A percentile compares a stretch with the other conserved stretches of the same genome.
Conservation (phyloP, 2,113 vertebrate genomes). For the Suncus etruscus region DNA sequence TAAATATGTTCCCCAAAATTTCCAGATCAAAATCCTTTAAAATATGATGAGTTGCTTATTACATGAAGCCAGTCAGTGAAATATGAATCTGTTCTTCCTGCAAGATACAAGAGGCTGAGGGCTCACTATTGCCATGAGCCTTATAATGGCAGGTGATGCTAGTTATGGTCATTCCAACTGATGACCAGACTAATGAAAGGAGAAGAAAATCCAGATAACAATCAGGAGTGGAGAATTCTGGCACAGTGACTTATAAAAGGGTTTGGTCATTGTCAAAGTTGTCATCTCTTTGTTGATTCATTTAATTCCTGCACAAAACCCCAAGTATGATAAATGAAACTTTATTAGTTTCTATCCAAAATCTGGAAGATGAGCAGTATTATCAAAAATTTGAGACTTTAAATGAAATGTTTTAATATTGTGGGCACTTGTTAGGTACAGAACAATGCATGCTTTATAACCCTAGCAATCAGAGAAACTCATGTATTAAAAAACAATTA, state of each 20-base stretch:
- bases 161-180: neutral
- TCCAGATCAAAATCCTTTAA: neutral
- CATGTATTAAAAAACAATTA: neutral
- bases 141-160: neutral
- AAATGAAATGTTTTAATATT: neutral
- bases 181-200: neutral
- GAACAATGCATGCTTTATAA: neutral
- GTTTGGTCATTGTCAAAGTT: neutral
- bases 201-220: neutral
- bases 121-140: neutral
- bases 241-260: neutral
- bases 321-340: constrained; percentile 22
- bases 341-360: neutral
- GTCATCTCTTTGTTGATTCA: neutral
- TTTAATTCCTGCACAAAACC: constrained; percentile 1
- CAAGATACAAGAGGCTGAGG: neutral
- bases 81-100: neutral
- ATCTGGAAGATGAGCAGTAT: neutral
- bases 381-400: neutral
- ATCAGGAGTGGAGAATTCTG: neutral
- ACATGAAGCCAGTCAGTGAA: neutral
- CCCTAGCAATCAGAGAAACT: no score
- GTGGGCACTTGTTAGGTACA: neutral
- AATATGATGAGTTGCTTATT: neutral
- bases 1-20: no score